A percentile compares a stretch with the other conserved stretches of the same genome.
Conservation (phyloP, 2,797 vertebrate genomes). For the Potorous gilbertii region DNA sequence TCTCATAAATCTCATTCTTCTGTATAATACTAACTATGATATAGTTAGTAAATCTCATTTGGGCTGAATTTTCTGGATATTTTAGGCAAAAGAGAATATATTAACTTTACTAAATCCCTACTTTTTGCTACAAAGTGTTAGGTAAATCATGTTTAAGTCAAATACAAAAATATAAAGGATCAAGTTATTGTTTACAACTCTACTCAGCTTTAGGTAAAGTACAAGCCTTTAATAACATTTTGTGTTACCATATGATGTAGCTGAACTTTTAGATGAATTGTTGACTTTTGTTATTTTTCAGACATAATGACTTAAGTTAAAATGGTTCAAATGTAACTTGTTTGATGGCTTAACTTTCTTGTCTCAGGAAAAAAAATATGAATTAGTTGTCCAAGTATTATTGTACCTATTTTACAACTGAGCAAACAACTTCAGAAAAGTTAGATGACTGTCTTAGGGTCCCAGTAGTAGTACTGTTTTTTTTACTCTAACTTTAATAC, state of each 20-base stretch:
- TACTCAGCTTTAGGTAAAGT: not conserved
- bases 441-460: not conserved
- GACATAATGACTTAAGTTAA: not conserved
- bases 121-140: conserved; percentile 4
- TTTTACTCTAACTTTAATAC: not conserved
- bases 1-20: not conserved
- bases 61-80: not conserved
- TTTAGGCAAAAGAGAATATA: not conserved
- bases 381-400: not conserved
- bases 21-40: not conserved
- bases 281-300: not conserved
- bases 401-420: not conserved
- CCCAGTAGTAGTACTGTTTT: not conserved
- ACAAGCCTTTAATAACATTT: not conserved
- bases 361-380: not conserved
- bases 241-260: not conserved
- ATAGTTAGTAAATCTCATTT: not conserved
- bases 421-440: not conserved
- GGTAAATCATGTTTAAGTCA: not conserved
- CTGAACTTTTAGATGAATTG: not conserved
- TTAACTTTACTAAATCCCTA: not conserved
- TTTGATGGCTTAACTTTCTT: not conserved
- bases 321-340: not conserved
- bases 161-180: conserved; percentile 26
- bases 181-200: not conserved